These are phyloP conservation scores for Peromyscus melanophrys DNA, from an alignment of 2,797 vertebrate genomes.

Conservation along the genomic window DNA sequence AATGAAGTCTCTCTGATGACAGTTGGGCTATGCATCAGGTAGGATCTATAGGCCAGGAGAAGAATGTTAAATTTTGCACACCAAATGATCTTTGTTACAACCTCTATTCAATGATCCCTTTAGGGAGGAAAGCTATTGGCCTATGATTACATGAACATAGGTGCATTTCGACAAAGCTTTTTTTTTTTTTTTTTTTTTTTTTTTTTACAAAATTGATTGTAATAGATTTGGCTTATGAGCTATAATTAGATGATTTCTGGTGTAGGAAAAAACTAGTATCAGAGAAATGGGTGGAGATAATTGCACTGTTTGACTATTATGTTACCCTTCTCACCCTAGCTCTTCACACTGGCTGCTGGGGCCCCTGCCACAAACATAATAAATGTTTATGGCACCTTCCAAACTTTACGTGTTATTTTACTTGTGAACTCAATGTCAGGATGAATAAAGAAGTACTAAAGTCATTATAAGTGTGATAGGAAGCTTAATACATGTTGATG, in stretches of 20 bases:
- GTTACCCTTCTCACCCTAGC: not conserved
- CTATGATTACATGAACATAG: not conserved
- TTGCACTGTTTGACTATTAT: not conserved
- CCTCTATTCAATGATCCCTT: not conserved
- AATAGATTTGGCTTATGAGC: not conserved
- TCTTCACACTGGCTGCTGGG: not conserved
- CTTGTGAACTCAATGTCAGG: not conserved
- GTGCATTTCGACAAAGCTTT: not conserved
- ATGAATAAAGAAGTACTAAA: not conserved
- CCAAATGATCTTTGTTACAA: not conserved
- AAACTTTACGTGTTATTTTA: conserved; percentile 28
- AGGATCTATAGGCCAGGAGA: not conserved
- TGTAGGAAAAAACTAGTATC: not conserved
- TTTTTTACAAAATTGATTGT: not conserved
- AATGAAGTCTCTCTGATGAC: too few species aligned
- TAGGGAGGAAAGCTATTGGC: not conserved
- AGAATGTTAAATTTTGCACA: not conserved
- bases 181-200: not conserved
- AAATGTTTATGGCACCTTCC: not conserved
- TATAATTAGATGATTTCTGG: not conserved
- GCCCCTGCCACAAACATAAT: not conserved
- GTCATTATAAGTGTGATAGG: not conserved
- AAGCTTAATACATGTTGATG: conserved; percentile 13
- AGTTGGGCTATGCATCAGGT: not conserved
- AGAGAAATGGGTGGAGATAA: not conserved